Conservation (phyloP, 2,113 vertebrate genomes). For the Verasper variegatus region DNA sequence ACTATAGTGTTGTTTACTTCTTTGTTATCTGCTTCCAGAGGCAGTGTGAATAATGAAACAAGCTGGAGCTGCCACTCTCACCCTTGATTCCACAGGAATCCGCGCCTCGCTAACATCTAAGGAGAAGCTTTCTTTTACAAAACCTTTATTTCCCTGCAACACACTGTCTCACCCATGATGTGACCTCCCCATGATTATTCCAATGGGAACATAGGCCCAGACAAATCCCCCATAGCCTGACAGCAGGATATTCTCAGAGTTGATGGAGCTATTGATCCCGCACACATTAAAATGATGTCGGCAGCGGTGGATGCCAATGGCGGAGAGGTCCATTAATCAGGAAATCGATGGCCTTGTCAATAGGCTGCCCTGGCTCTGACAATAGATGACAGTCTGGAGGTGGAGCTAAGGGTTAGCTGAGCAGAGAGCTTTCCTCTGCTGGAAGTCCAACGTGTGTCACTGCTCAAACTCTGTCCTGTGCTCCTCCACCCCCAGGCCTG, state of each 20-base stretch:
- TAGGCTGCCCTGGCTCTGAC: constrained; percentile 80
- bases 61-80: constrained; percentile 2
- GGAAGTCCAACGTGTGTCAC: constrained; percentile 31
- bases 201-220: constrained; percentile 48
- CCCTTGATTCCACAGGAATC: not conserved
- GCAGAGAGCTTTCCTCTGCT: constrained; percentile 59
- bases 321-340: constrained; percentile 91
- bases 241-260: constrained; percentile 84
- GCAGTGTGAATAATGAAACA: not conserved
- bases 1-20: not conserved
- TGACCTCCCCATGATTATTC: constrained; percentile 46
- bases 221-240: constrained; percentile 75
- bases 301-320: constrained; percentile 85
- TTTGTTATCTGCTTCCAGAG: not conserved
- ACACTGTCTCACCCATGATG: constrained; percentile 5
- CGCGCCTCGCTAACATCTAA: not conserved
- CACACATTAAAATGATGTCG: constrained; percentile 92
- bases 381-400: constrained; percentile 80
- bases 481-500: constrained; percentile 36
- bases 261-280: constrained; percentile 91
- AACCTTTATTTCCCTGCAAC: not conserved
- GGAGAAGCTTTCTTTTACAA: not conserved
- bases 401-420: constrained; percentile 54
- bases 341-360: constrained; percentile 88
- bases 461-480: constrained; percentile 56